These are phyloP conservation scores for Diaphora mendica DNA, from an alignment of 2,888 invertebrate species.

Conservation along the genomic window DNA sequence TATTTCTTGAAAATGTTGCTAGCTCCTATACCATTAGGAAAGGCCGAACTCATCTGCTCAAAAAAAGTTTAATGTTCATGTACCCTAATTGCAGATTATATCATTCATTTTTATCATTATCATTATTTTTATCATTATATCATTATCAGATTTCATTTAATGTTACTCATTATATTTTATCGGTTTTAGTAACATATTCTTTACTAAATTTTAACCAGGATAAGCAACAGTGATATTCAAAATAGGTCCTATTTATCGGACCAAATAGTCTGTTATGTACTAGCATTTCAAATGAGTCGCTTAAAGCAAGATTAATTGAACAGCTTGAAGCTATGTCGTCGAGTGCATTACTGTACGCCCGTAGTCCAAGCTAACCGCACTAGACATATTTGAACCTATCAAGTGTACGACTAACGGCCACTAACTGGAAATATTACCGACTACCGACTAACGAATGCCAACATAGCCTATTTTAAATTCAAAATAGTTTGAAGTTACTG, in stretches of 20 bases:
- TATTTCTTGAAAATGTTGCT: too few species aligned
- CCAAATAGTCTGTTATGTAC: not conserved
- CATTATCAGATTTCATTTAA: too few species aligned
- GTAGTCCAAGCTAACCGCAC: conserved; percentile 33
- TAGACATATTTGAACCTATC: conserved; percentile 45
- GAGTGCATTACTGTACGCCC: conserved; percentile 41
- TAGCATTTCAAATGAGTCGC: conserved; percentile 31
- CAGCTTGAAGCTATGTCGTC: conserved; percentile 36
- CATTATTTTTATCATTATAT: too few species aligned
- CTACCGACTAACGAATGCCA: not conserved
- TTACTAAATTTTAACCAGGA: not conserved
- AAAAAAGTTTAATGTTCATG: too few species aligned
- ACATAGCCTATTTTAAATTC: not conserved
- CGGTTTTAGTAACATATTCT: not conserved
- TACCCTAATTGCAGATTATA: too few species aligned
- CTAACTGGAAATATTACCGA: conserved; percentile 3
- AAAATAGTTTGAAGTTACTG: not conserved
- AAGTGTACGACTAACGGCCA: conserved; percentile 33
- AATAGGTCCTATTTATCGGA: not conserved
- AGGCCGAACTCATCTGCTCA: too few species aligned
- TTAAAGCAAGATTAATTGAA: conserved; percentile 47
- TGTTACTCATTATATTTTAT: too few species aligned
- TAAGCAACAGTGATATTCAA: not conserved
- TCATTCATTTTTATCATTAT: too few species aligned
- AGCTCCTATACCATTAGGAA: too few species aligned